Conservation (phyloP, 1,140 invertebrate genomes). For the Diorhabda carinulata region DNA sequence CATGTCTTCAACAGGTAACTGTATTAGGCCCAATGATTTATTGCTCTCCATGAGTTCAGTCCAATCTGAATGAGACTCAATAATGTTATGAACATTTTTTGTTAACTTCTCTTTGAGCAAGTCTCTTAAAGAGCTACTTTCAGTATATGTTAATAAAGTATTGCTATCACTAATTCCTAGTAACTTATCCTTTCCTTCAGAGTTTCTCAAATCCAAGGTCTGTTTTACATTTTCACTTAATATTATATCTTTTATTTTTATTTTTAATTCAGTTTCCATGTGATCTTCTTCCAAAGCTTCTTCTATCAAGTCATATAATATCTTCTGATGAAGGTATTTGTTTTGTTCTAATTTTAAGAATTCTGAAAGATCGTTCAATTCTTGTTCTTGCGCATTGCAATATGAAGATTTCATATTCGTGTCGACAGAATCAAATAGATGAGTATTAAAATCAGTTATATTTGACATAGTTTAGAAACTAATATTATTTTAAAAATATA, state of each 20-base stretch:
- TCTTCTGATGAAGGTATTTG: constrained; percentile 31
- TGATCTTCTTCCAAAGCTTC: constrained; percentile 23
- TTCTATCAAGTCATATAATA: constrained; percentile 25
- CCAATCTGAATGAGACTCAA: neutral
- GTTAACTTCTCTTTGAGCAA: constrained; percentile 22
- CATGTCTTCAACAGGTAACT: constrained; percentile 21
- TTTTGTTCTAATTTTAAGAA: constrained; percentile 25
- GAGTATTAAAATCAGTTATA: constrained; percentile 10
- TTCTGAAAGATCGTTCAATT: constrained; percentile 25
- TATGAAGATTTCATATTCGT: neutral
- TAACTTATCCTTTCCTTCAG: constrained; percentile 6
- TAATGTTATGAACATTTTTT: constrained; percentile 20
- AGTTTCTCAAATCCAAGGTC: constrained; percentile 15
- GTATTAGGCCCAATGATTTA: constrained; percentile 3
- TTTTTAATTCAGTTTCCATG: constrained; percentile 22
- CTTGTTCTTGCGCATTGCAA: constrained; percentile 23
- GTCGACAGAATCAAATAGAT: neutral
- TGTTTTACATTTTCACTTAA: constrained; percentile 18
- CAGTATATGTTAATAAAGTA: constrained; percentile 25
- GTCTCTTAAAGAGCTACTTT: constrained; percentile 21
- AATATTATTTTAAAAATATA: too few species aligned
- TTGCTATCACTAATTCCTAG: constrained; percentile 22
- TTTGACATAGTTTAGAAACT: constrained; percentile 9
- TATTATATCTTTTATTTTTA: constrained; percentile 29
- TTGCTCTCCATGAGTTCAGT: neutral